Evolutionary conservation across 1,140 invertebrate genomes (phyloP).

Genomic region (Aphelenchoides fujianensis): DNA sequence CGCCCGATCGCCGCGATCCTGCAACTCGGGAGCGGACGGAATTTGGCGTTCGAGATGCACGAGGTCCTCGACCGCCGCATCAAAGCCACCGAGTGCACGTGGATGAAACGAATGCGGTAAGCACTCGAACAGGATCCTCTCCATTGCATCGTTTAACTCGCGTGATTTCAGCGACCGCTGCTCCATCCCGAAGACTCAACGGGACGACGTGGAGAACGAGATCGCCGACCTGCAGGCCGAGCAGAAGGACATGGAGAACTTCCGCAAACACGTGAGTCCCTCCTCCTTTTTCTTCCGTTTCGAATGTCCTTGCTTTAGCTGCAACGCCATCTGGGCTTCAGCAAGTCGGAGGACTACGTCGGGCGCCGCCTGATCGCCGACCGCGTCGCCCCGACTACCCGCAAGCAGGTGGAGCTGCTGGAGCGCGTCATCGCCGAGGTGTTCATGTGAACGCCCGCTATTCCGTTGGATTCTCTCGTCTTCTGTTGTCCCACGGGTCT

Average conservation of each 20-base stretch:
- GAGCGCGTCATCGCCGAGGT: neutral
- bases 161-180: neutral
- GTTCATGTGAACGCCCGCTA: neutral
- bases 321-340: neutral
- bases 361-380: neutral
- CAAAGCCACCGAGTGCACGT: neutral
- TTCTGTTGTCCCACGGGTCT: too few relatives aligned
- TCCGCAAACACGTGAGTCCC: neutral
- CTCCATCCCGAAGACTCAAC: neutral
- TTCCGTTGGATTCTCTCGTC: too few relatives aligned
- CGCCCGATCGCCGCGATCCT: slow-evolving; percentile 8
- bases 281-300: neutral
- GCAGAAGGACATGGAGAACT: neutral
- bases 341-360: neutral
- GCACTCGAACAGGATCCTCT: neutral
- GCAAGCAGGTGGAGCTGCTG: neutral
- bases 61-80: neutral
- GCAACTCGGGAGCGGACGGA: neutral
- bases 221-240: neutral
- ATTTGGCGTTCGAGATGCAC: neutral
- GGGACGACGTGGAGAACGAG: neutral
- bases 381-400: neutral
- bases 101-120: neutral
- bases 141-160: neutral
- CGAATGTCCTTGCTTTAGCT: neutral